Base-by-base conservation (phyloP, 2,113 vertebrate species). In the Gallinago paraguaiae region DNA sequence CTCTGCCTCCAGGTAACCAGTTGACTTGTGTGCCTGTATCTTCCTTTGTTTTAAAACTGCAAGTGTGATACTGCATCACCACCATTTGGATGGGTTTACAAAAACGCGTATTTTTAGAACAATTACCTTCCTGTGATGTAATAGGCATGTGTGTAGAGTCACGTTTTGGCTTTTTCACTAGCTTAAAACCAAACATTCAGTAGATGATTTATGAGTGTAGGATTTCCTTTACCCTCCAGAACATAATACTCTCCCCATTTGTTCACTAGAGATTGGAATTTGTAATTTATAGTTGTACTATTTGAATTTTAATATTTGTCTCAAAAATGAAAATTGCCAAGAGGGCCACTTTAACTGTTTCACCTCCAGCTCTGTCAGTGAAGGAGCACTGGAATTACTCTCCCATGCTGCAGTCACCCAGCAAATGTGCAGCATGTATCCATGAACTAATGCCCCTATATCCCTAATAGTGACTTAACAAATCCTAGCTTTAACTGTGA, bases 141-240 rank as follows among this genome's bases (percentile, higher is more conserved):
- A 78, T 35, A 12, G 22, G 7, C 25, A 35, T 60, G 33, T 82
- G 30, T 30, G 8, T 46, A 54, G 11, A 60, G 37, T 75, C 27
- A 71, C 2, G 0, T 59, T 86, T 86, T 67, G 11, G 2, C 50
- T 80, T 16, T 37, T 85, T 65, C 28, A 37, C 24, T 59, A 67
- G 33, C 15, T 83, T 41, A 70, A 83, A 86, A 50, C 12, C 22
- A 81, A 90, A 43, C 2, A 60, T 23, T 74, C 30, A 28, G 53
- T 18, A 68, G 22, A 30, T 78, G 11, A 93, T 82, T 94, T 88
- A 86, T 59, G 9, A 71, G 12, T 17, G 5, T 20, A 80, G 14
- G 25, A 69, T 39, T 89, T 94, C 37, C 37, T 94, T 92, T 75
- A n/a, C 20, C 20, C 11, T 74, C 65, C 35, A 88, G 31, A 85